A percentile compares a stretch with the other conserved stretches of the same genome.
Conservation (phyloP, 2,888 invertebrate genomes). For the Drosophila fulvimacula region DNA sequence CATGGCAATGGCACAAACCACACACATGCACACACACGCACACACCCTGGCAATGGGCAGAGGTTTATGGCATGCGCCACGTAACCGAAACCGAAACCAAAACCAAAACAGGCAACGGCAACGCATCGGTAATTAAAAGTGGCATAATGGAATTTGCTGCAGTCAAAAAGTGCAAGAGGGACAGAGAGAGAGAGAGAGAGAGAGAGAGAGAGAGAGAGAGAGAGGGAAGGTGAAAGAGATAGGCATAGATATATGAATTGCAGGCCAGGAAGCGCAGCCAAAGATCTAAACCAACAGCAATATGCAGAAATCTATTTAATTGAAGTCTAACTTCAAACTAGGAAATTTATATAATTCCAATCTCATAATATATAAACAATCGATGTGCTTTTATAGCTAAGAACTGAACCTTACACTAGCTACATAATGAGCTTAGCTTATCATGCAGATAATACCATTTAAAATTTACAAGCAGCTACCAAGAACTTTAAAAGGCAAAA, state of each 20-base stretch:
- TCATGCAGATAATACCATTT: neutral
- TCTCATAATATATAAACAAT: neutral
- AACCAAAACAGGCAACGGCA: conserved; percentile 53
- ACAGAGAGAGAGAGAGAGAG: neutral
- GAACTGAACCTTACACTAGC: neutral
- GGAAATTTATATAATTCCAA: neutral
- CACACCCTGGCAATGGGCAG: conserved; percentile 41
- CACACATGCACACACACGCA: conserved; percentile 33
- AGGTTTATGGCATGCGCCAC: conserved; percentile 75
- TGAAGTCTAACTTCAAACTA: neutral
- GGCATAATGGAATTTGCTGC: conserved; percentile 62
- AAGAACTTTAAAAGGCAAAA: neutral
- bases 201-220: neutral
- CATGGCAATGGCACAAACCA: conserved; percentile 57
- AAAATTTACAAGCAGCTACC: neutral
- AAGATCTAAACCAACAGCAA: neutral
- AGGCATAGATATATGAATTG: neutral
- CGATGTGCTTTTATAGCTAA: too few species aligned
- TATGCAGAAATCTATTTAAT: neutral
- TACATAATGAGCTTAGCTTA: neutral
- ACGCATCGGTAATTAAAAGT: conserved; percentile 69
- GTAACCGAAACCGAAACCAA: conserved; percentile 63
- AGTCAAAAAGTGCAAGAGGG: conserved; percentile 10
- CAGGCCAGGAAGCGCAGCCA: neutral
- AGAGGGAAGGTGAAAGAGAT: neutral